Conservation (phyloP, 2,888 invertebrate genomes). For the Syrista parreyssii region DNA sequence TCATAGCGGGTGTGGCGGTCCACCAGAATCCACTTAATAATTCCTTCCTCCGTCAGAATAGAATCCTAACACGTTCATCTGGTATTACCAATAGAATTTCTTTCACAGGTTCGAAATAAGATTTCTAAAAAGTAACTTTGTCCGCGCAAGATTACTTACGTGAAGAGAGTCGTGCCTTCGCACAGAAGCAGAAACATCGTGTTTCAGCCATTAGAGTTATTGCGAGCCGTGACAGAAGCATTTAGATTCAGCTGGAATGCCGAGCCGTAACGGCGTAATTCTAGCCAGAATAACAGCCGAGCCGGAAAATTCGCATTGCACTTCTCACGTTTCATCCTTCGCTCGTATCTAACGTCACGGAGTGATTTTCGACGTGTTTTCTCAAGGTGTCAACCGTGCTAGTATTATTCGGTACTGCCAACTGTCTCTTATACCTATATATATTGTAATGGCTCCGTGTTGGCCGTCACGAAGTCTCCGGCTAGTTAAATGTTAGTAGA, state of each 20-base stretch:
- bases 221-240: constrained; percentile 50
- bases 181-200: constrained; percentile 33
- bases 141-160: not conserved
- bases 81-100: no score
- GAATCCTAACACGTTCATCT: not conserved
- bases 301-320: not conserved
- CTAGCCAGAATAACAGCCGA: not conserved
- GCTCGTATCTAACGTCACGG: constrained; percentile 12
- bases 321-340: not conserved
- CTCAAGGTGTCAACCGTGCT: not conserved
- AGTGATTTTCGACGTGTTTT: not conserved
- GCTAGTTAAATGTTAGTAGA: constrained; percentile 39
- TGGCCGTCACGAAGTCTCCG: not conserved
- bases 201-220: constrained; percentile 46
- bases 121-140: not conserved
- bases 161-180: not conserved
- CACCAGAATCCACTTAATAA: not conserved
- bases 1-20: constrained; percentile 32
- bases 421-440: constrained; percentile 3
- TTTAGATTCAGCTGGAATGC: constrained; percentile 46
- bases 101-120: no score
- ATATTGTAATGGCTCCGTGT: constrained; percentile 2
- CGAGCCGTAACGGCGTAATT: not conserved
- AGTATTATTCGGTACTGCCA: constrained; percentile 3
- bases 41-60: not conserved